phyloP scores from a whole-genome alignment of 2,888 invertebrate species.

The Lymantria monacha region DNA sequence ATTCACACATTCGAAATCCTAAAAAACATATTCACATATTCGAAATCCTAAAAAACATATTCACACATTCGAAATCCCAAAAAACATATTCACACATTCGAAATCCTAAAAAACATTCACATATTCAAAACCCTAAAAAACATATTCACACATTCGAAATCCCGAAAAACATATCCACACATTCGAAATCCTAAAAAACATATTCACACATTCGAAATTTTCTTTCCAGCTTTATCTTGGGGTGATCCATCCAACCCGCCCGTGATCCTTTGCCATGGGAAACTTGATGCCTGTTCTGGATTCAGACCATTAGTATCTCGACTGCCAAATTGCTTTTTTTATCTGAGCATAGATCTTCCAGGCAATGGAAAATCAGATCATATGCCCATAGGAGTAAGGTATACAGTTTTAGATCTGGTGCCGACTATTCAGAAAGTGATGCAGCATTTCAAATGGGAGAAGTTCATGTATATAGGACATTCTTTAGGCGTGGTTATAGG shows the following conservation, averaged over 20 bases:
- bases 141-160: too few relatives aligned
- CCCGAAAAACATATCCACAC: too few relatives aligned
- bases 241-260: conserved; percentile 74
- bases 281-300: conserved; percentile 82
- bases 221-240: conserved; percentile 80
- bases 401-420: conserved; percentile 46
- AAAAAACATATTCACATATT: too few relatives aligned
- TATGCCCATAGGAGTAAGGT: conserved; percentile 60
- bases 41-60: too few relatives aligned
- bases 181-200: too few relatives aligned
- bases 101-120: too few relatives aligned
- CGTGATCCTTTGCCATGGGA: conserved; percentile 82
- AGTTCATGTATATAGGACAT: conserved; percentile 61
- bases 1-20: too few relatives aligned
- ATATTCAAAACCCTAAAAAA: too few relatives aligned
- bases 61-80: too few relatives aligned
- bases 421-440: conserved; percentile 43
- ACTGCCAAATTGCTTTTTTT: conserved; percentile 65
- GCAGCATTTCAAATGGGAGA: conserved; percentile 56
- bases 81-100: too few relatives aligned
- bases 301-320: conserved; percentile 80
- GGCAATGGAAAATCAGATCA: conserved; percentile 83
- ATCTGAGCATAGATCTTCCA: conserved; percentile 76
- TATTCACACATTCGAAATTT: not conserved
- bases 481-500: conserved; percentile 60